phyloP scores from a whole-genome alignment of 1,140 invertebrate genomes.

The Drosophila auraria region DNA sequence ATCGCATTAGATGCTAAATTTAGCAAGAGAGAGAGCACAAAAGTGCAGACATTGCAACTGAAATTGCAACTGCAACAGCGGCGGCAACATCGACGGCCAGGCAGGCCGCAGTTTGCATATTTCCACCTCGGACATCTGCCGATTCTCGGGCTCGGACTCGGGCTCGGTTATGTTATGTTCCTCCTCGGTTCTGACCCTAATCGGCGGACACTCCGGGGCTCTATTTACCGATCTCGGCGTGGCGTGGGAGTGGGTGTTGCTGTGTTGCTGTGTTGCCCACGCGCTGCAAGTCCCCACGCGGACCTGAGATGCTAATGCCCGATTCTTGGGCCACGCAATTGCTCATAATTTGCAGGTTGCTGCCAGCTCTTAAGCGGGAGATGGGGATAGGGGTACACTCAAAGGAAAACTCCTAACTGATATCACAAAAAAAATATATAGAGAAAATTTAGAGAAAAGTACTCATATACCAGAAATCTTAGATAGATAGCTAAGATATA shows the following conservation, averaged over 20 bases:
- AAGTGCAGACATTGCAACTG: slow-evolving; percentile 22
- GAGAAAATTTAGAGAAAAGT: no score
- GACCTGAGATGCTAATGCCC: slow-evolving; percentile 39
- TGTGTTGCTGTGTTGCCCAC: slow-evolving; percentile 35
- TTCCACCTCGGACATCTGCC: slow-evolving; percentile 48
- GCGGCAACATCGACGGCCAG: slow-evolving; percentile 38
- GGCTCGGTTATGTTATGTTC: neutral
- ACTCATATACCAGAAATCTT: no score
- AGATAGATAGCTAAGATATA: no score
- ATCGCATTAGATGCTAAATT: slow-evolving; percentile 82
- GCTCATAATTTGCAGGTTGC: slow-evolving; percentile 72
- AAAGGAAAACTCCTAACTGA: neutral
- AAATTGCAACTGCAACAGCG: slow-evolving; percentile 5
- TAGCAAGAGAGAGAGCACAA: slow-evolving; percentile 47
- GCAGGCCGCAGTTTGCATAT: slow-evolving; percentile 49
- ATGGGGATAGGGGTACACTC: neutral
- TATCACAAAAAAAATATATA: no score
- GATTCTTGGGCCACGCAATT: slow-evolving; percentile 51
- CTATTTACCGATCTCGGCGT: slow-evolving; percentile 9
- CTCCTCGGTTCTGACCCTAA: slow-evolving; percentile 56
- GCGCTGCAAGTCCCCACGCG: slow-evolving; percentile 45
- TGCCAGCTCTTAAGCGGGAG: neutral
- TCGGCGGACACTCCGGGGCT: slow-evolving; percentile 43
- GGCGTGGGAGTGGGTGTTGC: slow-evolving; percentile 24
- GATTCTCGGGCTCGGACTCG: slow-evolving; percentile 11